Conservation (phyloP, 2,113 vertebrate genomes). For the Sturnira hondurensis region DNA sequence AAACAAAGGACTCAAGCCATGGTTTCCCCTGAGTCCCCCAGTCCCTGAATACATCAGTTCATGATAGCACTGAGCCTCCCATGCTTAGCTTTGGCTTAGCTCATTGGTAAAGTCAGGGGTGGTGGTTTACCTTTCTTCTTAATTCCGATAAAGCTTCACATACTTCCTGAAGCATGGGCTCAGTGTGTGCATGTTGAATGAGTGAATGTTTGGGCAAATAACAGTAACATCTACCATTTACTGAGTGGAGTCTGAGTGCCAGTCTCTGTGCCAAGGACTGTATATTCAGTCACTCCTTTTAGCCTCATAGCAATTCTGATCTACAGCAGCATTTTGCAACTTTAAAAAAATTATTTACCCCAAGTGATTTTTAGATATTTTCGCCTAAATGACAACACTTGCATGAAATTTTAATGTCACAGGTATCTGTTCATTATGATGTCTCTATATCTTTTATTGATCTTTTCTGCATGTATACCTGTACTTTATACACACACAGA, state of each 20-base stretch:
- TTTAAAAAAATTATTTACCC: not conserved
- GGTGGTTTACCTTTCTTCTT: not conserved
- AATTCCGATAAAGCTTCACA: not conserved
- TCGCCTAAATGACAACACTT: not conserved
- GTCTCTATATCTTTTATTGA: not conserved
- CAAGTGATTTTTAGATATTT: not conserved
- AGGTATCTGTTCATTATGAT: not conserved
- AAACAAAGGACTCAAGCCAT: not conserved
- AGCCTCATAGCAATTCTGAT: not conserved
- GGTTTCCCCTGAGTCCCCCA: not conserved
- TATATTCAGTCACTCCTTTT: too few relatives aligned
- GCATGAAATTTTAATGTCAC: not conserved
- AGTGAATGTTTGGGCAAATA: not conserved
- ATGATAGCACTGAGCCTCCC: not conserved
- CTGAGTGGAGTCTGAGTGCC: not conserved
- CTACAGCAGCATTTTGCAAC: not conserved
- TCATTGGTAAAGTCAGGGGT: not conserved
- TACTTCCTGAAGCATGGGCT: not conserved
- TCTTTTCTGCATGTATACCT: not conserved
- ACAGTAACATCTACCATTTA: not conserved
- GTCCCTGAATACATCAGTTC: fast-evolving
- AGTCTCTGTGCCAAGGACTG: not conserved
- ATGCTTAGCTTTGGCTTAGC: not conserved
- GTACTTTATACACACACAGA: not conserved
- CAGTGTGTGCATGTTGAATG: not conserved